Evolutionary conservation across 2,113 vertebrate species (phyloP).

Genomic region (Brachyistius frenatus): DNA sequence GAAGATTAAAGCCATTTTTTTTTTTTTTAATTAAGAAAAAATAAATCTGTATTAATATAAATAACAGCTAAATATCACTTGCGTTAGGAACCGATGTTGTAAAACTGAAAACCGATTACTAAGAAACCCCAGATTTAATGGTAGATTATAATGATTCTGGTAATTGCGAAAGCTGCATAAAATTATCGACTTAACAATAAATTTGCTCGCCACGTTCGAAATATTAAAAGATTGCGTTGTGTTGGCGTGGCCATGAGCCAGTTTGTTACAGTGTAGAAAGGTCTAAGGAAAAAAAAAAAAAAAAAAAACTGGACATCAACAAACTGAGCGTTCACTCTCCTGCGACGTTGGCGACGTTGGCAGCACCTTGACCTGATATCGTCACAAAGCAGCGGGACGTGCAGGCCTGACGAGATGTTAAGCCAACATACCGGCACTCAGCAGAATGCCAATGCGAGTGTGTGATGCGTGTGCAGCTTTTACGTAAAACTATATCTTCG

Average conservation of each 20-base stretch:
- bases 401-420: slow-evolving; percentile 16
- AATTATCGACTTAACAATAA: too few relatives aligned
- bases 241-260: background rate
- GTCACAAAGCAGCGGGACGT: background rate
- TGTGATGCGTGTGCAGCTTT: slow-evolving; percentile 38
- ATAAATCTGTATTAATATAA: background rate
- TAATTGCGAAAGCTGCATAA: background rate
- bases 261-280: background rate
- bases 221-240: background rate
- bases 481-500: slow-evolving; percentile 72
- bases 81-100: background rate
- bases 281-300: too few relatives aligned
- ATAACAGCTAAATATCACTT: background rate
- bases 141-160: background rate
- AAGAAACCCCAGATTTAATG: background rate
- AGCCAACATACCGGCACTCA: slow-evolving; percentile 5
- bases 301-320: too few relatives aligned
- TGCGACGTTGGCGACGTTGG: background rate
- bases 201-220: background rate
- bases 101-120: background rate
- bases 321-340: background rate
- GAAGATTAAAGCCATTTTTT: too few relatives aligned
- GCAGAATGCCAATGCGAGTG: background rate
- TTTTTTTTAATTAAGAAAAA: too few relatives aligned
- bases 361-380: background rate